These are phyloP conservation scores for Drosophila fulvimacula DNA, from an alignment of 2,888 invertebrate species.

Conservation along the genomic window DNA sequence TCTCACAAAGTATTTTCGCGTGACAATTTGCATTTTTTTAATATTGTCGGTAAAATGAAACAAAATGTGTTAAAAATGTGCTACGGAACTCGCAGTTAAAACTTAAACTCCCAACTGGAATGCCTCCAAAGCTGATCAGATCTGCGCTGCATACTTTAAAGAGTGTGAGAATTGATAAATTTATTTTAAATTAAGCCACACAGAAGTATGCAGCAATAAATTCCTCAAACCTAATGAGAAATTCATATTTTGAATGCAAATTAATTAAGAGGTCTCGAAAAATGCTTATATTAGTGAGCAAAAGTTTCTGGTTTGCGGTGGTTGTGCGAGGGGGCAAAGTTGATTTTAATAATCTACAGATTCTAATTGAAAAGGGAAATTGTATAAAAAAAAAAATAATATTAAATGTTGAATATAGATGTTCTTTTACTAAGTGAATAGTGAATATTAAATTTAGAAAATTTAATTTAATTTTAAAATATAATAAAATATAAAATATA, in stretches of 20 bases:
- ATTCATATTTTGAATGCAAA: neutral
- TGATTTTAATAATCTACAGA: neutral
- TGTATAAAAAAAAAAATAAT: no score
- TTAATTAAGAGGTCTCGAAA: neutral
- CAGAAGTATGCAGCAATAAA: conserved; percentile 15
- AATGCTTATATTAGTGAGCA: neutral
- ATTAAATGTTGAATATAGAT: no score
- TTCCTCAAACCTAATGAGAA: neutral
- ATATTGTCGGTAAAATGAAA: conserved; percentile 45
- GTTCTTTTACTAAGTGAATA: no score
- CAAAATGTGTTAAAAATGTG: conserved; percentile 49
- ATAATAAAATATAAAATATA: no score
- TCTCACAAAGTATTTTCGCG: conserved; percentile 44
- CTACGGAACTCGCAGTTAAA: conserved; percentile 12
- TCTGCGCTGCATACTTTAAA: conserved; percentile 3
- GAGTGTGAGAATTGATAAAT: neutral
- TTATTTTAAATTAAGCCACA: conserved; percentile 4
- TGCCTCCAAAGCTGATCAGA: neutral
- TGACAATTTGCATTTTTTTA: conserved; percentile 65
- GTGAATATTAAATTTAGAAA: no score
- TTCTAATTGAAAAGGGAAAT: neutral
- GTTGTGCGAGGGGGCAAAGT: no score
- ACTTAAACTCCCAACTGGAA: conserved; percentile 20
- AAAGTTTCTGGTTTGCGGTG: neutral
- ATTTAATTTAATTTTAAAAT: no score